Conservation (phyloP, 2,113 vertebrate species). For the Scartelaos histophorus region DNA sequence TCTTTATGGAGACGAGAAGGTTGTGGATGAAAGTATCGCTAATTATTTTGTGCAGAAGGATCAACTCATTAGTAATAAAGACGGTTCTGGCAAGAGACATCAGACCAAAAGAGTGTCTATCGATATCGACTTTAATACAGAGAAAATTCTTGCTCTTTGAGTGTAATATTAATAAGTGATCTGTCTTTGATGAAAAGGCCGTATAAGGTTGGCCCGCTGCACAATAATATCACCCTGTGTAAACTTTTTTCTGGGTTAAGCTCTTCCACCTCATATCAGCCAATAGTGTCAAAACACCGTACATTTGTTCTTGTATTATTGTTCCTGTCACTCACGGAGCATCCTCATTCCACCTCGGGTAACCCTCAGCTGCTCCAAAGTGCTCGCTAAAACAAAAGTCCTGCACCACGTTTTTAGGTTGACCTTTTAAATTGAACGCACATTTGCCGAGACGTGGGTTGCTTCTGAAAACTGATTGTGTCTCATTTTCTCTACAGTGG, state of each 20-base stretch:
- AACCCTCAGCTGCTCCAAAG: background rate
- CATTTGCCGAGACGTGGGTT: background rate
- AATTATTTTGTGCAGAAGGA: too few relatives aligned
- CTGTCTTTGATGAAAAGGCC: background rate
- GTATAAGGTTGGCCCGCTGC: background rate
- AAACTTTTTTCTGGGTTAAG: background rate
- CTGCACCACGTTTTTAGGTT: background rate
- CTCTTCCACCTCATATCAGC: background rate
- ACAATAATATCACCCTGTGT: constrained; percentile 3
- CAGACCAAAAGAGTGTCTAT: too few relatives aligned
- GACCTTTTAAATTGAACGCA: background rate
- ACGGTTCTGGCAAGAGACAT: too few relatives aligned
- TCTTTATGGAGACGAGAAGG: too few relatives aligned
- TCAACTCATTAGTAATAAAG: too few relatives aligned
- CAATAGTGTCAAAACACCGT: constrained; percentile 1
- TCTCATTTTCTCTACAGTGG: background rate
- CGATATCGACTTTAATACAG: background rate
- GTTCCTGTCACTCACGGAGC: background rate
- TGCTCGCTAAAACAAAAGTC: background rate
- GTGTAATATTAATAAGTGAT: background rate
- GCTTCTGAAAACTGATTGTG: background rate
- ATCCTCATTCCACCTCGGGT: background rate
- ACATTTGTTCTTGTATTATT: background rate
- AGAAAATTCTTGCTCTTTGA: background rate
- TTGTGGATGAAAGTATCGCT: too few relatives aligned